Evolutionary conservation across 92 coral and sea anemone species (phyloP).

Genomic region (Desmophyllum pertusum): DNA sequence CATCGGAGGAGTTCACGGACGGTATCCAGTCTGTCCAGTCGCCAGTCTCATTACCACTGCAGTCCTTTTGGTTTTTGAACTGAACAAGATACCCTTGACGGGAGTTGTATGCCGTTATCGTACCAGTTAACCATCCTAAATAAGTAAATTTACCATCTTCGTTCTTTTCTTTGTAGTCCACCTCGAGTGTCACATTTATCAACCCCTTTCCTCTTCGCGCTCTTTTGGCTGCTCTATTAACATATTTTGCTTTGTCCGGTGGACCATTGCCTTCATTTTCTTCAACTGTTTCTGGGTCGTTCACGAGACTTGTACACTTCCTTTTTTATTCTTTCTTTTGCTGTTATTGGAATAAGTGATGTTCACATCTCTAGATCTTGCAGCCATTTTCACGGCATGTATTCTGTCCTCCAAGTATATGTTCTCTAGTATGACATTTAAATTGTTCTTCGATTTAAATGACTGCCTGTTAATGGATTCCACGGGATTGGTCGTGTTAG

Average conservation of each 20-base stretch:
- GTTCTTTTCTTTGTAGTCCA: conserved; percentile 52
- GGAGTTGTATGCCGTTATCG: conserved; percentile 49
- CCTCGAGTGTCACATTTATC: conserved; percentile 32
- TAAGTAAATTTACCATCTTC: conserved; percentile 40
- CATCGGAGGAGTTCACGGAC: conserved; percentile 41
- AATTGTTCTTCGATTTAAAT: conserved; percentile 43
- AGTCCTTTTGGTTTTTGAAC: conserved; percentile 47
- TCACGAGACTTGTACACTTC: conserved; percentile 52
- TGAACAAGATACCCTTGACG: conserved; percentile 50
- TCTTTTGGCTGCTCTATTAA: conserved; percentile 27
- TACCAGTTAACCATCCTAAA: conserved; percentile 56
- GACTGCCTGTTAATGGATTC: conserved; percentile 65
- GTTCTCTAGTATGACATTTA: conserved; percentile 54
- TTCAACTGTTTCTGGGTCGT: too few relatives aligned
- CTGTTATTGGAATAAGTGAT: conserved; percentile 16
- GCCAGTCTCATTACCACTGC: conserved; percentile 47
- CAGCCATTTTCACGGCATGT: conserved; percentile 64
- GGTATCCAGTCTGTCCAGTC: conserved; percentile 51
- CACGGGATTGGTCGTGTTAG: conserved; percentile 64
- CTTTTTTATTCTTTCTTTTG: conserved; percentile 36
- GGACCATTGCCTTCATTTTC: conserved; percentile 42
- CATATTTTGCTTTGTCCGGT: conserved; percentile 50
- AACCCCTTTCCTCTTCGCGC: conserved; percentile 47
- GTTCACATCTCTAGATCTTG: conserved; percentile 13
- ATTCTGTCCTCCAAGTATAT: conserved; percentile 69